Base-by-base conservation (phyloP, 1,140 invertebrate genomes). In the Formica exsecta region DNA sequence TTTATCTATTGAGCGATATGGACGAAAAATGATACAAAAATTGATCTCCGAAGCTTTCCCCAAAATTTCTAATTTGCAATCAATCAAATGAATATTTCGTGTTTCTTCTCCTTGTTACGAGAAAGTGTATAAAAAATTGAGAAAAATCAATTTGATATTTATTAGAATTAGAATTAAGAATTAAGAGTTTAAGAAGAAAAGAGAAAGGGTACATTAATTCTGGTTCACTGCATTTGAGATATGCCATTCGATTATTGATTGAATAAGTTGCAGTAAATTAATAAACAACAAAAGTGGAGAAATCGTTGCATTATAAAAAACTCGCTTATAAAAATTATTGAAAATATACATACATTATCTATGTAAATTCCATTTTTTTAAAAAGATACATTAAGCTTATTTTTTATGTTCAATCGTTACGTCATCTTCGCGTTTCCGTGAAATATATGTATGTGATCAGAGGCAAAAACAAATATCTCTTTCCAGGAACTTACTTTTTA, bases 401-500 rank as follows among this genome's bases (percentile, higher is more conserved):
- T 41, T 25, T 75, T 61, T 38, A 36, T 5, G 0, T 51, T 65
- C 4, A n/a, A 29, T 48, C 3, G 32, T 25, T 11, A 65, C 44
- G 6, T 54, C 41, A 13, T 29, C 32, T 22, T 3, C 22, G 25
- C 44, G 3, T 68, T 38, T 68, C 64, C n/a, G 32, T 22, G 76
- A 38, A 80, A 80, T 25, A 22, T 9, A 32, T 29, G 32, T 4
- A 3, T 1, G 9, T 32, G 61, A 68, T 19, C 29, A 38, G 22
- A 29, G 7, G 70, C 16, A 70, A 80, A 80, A 80, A 57, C 57
- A 59, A 48, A 80, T 32, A 8, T 62, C 0, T 19, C 62, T 65
- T 19, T 44, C 9, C 2, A 73, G 19, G 19, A 57, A 83, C 79
- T 83, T 83, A 83, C 54, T 48, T 48, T 83, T 7, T 29, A 44